Conservation (phyloP, 2,888 invertebrate genomes). For the Cataglyphis altisquamis region DNA sequence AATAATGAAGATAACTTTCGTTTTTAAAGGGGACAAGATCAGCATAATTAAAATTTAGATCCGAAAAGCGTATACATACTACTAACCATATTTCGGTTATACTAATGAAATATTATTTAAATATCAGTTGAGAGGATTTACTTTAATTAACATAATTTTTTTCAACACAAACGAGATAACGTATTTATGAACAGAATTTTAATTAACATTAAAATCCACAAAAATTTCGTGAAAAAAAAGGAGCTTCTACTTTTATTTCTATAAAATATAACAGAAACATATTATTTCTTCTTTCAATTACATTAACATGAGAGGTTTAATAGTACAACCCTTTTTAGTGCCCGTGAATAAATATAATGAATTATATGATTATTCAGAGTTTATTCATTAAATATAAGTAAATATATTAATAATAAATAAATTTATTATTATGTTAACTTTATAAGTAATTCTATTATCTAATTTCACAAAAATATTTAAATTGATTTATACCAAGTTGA, state of each 20-base stretch:
- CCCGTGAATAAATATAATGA: background rate
- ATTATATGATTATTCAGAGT: background rate
- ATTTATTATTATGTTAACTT: no score
- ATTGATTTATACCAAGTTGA: background rate
- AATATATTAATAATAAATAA: no score
- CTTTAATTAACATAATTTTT: background rate
- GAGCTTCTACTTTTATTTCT: background rate
- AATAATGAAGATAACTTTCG: conserved; percentile 40
- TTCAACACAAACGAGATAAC: background rate
- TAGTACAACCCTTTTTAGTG: background rate
- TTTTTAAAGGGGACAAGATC: background rate
- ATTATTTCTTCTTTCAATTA: background rate
- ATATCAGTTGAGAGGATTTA: background rate
- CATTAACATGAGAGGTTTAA: background rate
- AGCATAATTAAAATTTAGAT: background rate
- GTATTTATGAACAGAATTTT: background rate
- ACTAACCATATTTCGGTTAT: background rate
- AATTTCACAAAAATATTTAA: background rate
- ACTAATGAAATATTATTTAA: conserved; percentile 35
- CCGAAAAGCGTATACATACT: background rate
- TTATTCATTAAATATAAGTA: conserved; percentile 3
- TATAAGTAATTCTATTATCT: background rate
- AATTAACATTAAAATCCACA: background rate
- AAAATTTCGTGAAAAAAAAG: background rate
- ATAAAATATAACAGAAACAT: background rate